Evolutionary conservation across 2,113 vertebrate genomes (phyloP).

Genomic region (Gasterosteus aculeatus): DNA sequence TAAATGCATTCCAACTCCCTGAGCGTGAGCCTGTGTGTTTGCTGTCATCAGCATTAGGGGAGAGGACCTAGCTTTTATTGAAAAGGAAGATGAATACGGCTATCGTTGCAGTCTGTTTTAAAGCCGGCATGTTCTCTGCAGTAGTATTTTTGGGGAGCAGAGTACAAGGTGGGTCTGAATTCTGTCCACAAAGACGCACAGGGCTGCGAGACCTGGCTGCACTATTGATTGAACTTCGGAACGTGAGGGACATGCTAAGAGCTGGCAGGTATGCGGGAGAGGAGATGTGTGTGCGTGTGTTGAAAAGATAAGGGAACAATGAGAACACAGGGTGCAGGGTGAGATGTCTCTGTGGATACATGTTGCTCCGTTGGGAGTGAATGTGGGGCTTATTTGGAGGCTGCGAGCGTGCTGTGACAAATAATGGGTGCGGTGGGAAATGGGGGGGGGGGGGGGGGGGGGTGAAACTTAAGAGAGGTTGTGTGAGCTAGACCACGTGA

Average conservation of each 20-base stretch:
- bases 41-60: not conserved
- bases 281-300: conserved; percentile 16
- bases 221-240: conserved; percentile 71
- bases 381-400: conserved; percentile 4
- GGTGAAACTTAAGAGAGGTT: conserved; percentile 34
- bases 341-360: conserved; percentile 33
- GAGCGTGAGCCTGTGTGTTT: not conserved
- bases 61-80: not conserved
- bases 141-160: conserved; percentile 56
- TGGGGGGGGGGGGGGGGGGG: conserved; percentile 17
- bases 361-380: conserved; percentile 19
- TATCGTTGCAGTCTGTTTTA: conserved; percentile 26
- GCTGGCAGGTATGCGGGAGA: conserved; percentile 23
- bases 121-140: conserved; percentile 58
- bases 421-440: conserved; percentile 7
- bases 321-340: not conserved
- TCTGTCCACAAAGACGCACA: conserved; percentile 69
- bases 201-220: conserved; percentile 60
- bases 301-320: conserved; percentile 22
- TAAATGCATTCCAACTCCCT: not conserved
- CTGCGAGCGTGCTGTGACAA: conserved; percentile 5
- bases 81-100: conserved; percentile 11
- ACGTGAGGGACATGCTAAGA: conserved; percentile 71
- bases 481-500: conserved; percentile 32
- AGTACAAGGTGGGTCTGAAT: conserved; percentile 58